Evolutionary conservation across 2,888 invertebrate species (phyloP).

Genomic region (Saturnia pavonia): DNA sequence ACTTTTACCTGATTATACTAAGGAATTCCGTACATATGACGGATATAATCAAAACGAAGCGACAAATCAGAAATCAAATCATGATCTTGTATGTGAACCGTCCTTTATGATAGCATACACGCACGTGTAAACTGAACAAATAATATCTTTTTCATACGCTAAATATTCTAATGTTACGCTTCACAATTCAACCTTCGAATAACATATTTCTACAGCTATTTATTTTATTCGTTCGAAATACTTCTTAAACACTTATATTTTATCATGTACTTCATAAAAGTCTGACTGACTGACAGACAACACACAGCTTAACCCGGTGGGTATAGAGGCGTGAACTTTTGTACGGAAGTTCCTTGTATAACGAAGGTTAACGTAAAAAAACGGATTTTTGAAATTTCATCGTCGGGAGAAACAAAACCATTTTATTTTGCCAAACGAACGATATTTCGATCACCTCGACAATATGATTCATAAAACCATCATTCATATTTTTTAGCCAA

Average conservation of each 20-base stretch:
- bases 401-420: too few relatives aligned
- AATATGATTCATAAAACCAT: too few relatives aligned
- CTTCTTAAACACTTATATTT: not conserved
- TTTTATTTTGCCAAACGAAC: too few relatives aligned
- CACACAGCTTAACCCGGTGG: too few relatives aligned
- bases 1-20: not conserved
- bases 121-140: slow-evolving; percentile 17
- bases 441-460: too few relatives aligned
- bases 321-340: too few relatives aligned
- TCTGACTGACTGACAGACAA: not conserved
- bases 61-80: slow-evolving; percentile 18
- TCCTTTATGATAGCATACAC: slow-evolving; percentile 19
- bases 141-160: slow-evolving; percentile 17
- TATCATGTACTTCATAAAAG: not conserved
- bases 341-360: too few relatives aligned
- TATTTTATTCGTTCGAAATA: not conserved
- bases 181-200: slow-evolving; percentile 17
- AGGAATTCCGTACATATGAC: slow-evolving; percentile 16
- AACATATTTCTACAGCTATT: slow-evolving; percentile 2
- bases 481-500: too few relatives aligned
- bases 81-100: slow-evolving; percentile 17
- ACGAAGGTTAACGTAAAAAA: too few relatives aligned
- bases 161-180: slow-evolving; percentile 22
- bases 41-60: slow-evolving; percentile 17
- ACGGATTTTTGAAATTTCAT: too few relatives aligned